Evolutionary conservation across 2,797 vertebrate species (phyloP).

Genomic region (Enteromius unitaeniatus): DNA sequence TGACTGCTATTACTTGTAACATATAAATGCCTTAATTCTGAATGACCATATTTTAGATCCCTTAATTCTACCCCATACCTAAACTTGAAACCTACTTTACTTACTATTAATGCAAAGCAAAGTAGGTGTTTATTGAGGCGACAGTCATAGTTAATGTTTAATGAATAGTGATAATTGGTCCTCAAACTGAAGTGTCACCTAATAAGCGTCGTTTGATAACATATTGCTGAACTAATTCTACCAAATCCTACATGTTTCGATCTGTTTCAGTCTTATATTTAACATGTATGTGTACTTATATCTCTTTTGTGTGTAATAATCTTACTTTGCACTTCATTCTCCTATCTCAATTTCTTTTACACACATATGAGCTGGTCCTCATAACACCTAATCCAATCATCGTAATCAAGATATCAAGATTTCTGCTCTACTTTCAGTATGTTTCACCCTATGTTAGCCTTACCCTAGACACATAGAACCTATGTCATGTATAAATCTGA

Average conservation of each 20-base stretch:
- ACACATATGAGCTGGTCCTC: background rate
- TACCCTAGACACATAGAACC: background rate
- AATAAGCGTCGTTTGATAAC: background rate
- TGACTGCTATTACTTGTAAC: background rate
- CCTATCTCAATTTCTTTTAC: background rate
- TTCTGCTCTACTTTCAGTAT: background rate
- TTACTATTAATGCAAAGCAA: background rate
- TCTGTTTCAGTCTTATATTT: background rate
- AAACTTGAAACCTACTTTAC: background rate
- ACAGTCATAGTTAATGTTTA: background rate
- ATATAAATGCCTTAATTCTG: background rate
- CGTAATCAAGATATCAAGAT: too few species aligned
- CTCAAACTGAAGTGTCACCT: background rate
- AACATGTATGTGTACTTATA: background rate
- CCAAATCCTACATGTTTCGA: background rate
- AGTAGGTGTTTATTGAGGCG: background rate
- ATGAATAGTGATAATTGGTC: background rate
- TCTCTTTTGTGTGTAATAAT: background rate
- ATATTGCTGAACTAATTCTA: background rate
- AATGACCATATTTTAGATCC: background rate
- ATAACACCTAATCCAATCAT: conserved; percentile 11
- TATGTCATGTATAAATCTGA: background rate
- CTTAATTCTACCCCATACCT: background rate
- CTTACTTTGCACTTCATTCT: background rate
- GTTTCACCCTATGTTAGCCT: background rate